phyloP scores from a whole-genome alignment of 2,888 invertebrate species.

The Zygogramma bicolorata region DNA sequence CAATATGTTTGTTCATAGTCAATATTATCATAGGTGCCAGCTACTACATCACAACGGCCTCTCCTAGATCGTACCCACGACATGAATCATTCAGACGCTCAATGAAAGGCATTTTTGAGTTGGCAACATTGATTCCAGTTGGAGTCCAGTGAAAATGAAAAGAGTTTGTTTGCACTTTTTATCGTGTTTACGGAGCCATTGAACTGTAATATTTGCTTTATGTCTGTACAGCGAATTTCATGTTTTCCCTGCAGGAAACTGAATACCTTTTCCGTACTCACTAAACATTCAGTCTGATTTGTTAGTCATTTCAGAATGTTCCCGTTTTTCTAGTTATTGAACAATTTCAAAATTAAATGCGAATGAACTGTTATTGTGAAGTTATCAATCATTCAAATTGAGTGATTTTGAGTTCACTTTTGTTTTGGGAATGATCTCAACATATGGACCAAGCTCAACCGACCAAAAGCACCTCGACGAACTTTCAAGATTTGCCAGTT shows the following conservation, averaged over 20 bases:
- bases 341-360: too few relatives aligned
- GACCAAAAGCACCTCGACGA: too few relatives aligned
- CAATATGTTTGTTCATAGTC: background rate
- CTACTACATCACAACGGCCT: background rate
- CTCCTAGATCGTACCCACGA: background rate
- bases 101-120: background rate
- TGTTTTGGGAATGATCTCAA: too few relatives aligned
- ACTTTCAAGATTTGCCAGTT: too few relatives aligned
- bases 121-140: background rate
- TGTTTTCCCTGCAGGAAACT: background rate
- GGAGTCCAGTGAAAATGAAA: background rate
- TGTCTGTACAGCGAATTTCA: background rate
- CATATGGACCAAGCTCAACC: too few relatives aligned
- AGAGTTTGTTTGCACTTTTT: background rate
- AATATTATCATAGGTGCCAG: background rate
- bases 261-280: background rate
- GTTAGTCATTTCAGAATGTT: background rate
- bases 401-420: too few relatives aligned
- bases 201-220: background rate
- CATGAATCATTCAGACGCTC: background rate
- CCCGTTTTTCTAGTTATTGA: too few relatives aligned
- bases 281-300: background rate
- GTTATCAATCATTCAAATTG: too few relatives aligned
- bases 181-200: background rate
- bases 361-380: too few relatives aligned